phyloP scores from a whole-genome alignment of 1,140 invertebrate genomes.

The Propsilocerus akamusi region DNA sequence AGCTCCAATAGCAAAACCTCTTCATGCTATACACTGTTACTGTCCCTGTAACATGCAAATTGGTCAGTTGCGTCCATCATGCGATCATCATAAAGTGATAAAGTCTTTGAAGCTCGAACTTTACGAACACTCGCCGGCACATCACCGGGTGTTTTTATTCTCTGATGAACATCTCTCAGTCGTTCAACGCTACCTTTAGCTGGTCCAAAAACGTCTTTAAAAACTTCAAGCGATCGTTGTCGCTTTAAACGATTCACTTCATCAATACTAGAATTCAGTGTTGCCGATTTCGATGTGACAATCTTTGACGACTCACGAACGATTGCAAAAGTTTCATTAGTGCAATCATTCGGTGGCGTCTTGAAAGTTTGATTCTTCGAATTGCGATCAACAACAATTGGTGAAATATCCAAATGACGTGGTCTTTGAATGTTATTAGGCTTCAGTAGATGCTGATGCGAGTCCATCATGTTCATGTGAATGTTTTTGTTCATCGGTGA shows the following conservation, averaged over 20 bases:
- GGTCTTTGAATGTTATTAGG: slow-evolving; percentile 10
- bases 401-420: slow-evolving; percentile 19
- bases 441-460: not conserved
- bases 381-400: slow-evolving; percentile 6
- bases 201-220: slow-evolving; percentile 39
- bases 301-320: not conserved
- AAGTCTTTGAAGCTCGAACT: slow-evolving; percentile 37
- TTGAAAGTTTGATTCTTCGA: not conserved
- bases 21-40: slow-evolving; percentile 24
- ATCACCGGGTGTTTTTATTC: slow-evolving; percentile 66
- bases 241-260: slow-evolving; percentile 16
- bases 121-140: slow-evolving; percentile 52
- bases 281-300: slow-evolving; percentile 12
- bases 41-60: slow-evolving; percentile 10
- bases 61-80: slow-evolving; percentile 48
- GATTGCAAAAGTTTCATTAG: not conserved
- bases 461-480: slow-evolving; percentile 8
- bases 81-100: slow-evolving; percentile 71
- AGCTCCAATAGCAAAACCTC: slow-evolving; percentile 21
- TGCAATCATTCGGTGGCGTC: not conserved
- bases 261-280: not conserved
- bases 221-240: slow-evolving; percentile 45
- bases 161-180: slow-evolving; percentile 47
- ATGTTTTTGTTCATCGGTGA: slow-evolving; percentile 6
- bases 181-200: slow-evolving; percentile 32